Evolutionary conservation across 2,797 vertebrate genomes (phyloP).

Genomic region (Pygocentrus nattereri): DNA sequence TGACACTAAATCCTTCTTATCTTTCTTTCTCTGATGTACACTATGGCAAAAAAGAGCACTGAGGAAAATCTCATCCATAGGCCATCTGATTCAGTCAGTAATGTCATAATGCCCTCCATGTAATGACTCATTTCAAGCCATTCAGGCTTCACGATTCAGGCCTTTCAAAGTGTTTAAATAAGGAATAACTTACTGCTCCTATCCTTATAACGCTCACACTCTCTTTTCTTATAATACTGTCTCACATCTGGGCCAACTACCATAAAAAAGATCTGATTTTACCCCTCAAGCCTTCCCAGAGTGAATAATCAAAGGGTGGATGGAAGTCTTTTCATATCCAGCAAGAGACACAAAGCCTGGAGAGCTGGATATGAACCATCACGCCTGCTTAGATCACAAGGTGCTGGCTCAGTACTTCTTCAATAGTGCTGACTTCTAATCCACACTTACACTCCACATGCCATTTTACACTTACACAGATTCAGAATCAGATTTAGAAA

Average conservation of each 20-base stretch:
- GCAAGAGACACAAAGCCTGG: not conserved
- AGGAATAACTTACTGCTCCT: not conserved
- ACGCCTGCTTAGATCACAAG: no score
- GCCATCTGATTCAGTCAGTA: slow-evolving; percentile 6
- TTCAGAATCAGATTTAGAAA: no score
- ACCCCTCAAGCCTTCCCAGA: not conserved
- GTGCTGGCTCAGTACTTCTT: no score
- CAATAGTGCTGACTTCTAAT: no score
- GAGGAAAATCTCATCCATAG: not conserved
- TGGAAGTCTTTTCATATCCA: not conserved
- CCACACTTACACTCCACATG: no score
- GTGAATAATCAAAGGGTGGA: not conserved
- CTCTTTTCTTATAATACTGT: not conserved
- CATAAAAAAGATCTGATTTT: not conserved
- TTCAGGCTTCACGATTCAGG: slow-evolving; percentile 13
- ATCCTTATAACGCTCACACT: not conserved
- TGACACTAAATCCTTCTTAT: not conserved
- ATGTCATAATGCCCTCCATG: slow-evolving; percentile 28
- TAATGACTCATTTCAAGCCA: slow-evolving; percentile 20
- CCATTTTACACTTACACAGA: no score
- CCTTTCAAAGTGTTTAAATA: slow-evolving; percentile 9
- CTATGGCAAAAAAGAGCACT: not conserved
- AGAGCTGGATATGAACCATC: no score
- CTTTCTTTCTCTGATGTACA: not conserved
- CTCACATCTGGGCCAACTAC: not conserved